Conservation (phyloP, 2,113 vertebrate genomes). For the Xenotilapia flavipinnis region DNA sequence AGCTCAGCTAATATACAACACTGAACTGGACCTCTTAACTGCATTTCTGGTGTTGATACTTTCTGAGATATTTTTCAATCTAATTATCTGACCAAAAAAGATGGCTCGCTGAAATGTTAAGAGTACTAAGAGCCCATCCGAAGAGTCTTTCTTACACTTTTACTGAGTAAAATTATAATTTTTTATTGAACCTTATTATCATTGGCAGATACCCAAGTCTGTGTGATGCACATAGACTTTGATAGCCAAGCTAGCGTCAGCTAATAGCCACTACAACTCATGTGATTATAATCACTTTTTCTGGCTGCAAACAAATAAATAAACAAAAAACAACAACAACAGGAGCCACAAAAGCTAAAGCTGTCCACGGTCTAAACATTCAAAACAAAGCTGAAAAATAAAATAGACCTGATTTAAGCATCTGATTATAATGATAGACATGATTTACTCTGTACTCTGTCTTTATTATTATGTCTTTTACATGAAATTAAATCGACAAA, state of each 20-base stretch:
- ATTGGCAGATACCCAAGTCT: neutral
- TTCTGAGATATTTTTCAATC: neutral
- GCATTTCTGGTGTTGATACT: neutral
- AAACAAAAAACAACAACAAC: neutral
- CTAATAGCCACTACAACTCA: neutral
- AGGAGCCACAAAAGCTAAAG: neutral
- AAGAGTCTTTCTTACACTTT: neutral
- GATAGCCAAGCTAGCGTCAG: neutral
- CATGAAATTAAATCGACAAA: neutral
- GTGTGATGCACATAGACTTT: neutral
- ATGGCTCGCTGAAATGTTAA: neutral
- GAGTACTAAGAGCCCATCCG: neutral
- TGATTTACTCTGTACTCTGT: neutral
- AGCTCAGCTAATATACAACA: neutral
- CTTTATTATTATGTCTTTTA: neutral
- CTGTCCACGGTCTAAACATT: neutral
- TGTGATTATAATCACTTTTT: neutral
- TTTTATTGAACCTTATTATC: too few species aligned
- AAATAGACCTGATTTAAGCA: accelerated
- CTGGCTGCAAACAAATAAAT: neutral
- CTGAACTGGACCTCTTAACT: neutral
- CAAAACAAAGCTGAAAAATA: neutral
- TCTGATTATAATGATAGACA: neutral
- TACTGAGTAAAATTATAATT: neutral
- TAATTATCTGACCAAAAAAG: neutral